Evolutionary conservation across 30 jellyfish, hydroid and myxozoan genomes (phyloP).

Genomic region (Chrysaora quinquecirrha): DNA sequence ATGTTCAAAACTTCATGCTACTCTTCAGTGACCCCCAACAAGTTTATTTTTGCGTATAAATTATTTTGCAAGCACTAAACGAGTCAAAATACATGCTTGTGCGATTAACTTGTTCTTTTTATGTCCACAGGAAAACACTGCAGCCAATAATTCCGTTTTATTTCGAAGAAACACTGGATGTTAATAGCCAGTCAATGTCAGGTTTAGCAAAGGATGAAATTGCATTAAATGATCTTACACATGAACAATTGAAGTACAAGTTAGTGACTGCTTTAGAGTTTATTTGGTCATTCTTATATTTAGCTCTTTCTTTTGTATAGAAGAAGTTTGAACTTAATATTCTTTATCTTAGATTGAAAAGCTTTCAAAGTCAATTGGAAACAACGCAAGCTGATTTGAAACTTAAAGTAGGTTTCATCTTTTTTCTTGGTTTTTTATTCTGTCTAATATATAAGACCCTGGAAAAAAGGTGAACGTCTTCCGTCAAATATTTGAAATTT

Average conservation of each 20-base stretch:
- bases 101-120: too few relatives aligned
- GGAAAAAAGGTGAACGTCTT: too few relatives aligned
- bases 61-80: too few relatives aligned
- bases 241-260: slow-evolving; percentile 77
- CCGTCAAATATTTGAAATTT: too few relatives aligned
- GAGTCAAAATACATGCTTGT: too few relatives aligned
- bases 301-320: too few relatives aligned
- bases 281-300: too few relatives aligned
- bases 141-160: slow-evolving; percentile 64
- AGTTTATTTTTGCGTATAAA: too few relatives aligned
- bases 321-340: neutral
- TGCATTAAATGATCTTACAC: slow-evolving; percentile 87
- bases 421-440: too few relatives aligned
- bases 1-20: too few relatives aligned
- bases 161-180: slow-evolving; percentile 66
- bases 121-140: slow-evolving; percentile 47
- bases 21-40: too few relatives aligned
- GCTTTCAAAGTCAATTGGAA: slow-evolving; percentile 37
- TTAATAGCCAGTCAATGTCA: slow-evolving; percentile 37
- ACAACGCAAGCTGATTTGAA: slow-evolving; percentile 28
- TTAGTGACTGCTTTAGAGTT: neutral
- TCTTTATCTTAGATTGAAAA: slow-evolving; percentile 21
- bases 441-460: too few relatives aligned
- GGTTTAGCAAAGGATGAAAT: slow-evolving; percentile 73
- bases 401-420: slow-evolving; percentile 43